Conservation (phyloP, 2,888 invertebrate species). For the Plutella xylostella region DNA sequence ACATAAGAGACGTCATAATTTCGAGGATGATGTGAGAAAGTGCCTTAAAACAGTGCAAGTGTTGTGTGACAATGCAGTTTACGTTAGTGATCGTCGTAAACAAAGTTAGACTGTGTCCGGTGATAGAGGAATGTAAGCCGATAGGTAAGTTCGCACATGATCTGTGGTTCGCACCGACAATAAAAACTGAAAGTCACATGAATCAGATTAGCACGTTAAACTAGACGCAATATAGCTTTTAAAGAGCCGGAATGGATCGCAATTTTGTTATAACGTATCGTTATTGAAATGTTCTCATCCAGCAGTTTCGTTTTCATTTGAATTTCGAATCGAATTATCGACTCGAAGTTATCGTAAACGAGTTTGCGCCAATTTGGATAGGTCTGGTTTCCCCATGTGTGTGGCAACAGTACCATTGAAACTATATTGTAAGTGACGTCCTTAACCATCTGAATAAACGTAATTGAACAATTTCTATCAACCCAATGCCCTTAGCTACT, state of each 20-base stretch:
- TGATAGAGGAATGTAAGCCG: constrained; percentile 47
- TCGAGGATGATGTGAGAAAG: constrained; percentile 44
- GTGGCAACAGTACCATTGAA: constrained; percentile 42
- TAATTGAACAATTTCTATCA: constrained; percentile 64
- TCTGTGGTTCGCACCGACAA: too few relatives aligned
- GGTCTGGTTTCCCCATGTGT: constrained; percentile 28
- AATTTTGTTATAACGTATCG: too few relatives aligned
- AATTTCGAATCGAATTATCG: too few relatives aligned
- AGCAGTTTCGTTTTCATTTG: too few relatives aligned
- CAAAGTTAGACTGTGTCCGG: constrained; percentile 57
- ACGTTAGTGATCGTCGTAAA: constrained; percentile 62
- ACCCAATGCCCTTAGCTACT: constrained; percentile 59
- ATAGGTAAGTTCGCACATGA: constrained; percentile 50
- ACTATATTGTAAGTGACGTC: constrained; percentile 59
- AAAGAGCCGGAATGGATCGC: too few relatives aligned
- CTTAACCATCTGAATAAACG: constrained; percentile 62
- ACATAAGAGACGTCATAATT: constrained; percentile 49
- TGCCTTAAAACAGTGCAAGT: constrained; percentile 33
- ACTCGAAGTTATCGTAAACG: background rate
- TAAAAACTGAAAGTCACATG: too few relatives aligned
- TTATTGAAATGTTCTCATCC: too few relatives aligned
- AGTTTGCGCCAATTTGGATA: too few relatives aligned
- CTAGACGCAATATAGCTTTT: too few relatives aligned
- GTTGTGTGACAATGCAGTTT: constrained; percentile 56
- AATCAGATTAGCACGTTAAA: too few relatives aligned